Conservation (phyloP, 2,888 invertebrate species). For the Dolichopus griseipennis region DNA sequence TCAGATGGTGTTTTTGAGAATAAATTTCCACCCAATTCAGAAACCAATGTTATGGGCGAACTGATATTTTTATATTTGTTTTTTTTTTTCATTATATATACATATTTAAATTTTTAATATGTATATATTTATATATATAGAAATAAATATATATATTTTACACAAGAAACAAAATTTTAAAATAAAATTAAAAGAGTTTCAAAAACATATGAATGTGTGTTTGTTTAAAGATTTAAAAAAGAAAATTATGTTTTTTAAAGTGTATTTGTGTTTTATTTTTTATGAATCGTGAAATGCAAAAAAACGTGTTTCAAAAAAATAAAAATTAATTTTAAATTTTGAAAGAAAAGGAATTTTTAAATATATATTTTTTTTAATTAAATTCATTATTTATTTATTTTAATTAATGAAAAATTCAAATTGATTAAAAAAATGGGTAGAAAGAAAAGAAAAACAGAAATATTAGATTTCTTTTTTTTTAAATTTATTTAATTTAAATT, state of each 20-base stretch:
- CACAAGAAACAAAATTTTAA: too few relatives aligned
- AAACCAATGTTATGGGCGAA: constrained; percentile 88
- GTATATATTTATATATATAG: constrained; percentile 14
- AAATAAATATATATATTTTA: too few relatives aligned
- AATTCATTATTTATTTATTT: too few relatives aligned
- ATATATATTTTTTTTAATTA: neutral
- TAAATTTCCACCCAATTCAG: constrained; percentile 88
- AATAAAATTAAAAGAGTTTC: neutral
- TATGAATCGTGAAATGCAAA: neutral
- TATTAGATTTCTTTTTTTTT: neutral
- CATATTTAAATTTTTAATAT: neutral
- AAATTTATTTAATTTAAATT: neutral
- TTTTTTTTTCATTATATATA: constrained; percentile 13
- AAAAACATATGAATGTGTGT: neutral
- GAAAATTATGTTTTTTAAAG: neutral
- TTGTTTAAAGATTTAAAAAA: neutral
- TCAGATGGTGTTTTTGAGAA: constrained; percentile 90
- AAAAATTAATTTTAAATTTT: neutral
- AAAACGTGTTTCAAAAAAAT: neutral
- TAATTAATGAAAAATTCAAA: neutral
- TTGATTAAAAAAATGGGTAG: neutral
- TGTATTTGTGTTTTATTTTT: neutral
- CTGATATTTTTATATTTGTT: constrained; percentile 42
- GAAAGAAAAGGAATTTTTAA: neutral
- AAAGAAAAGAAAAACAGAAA: neutral